A percentile compares a stretch with the other conserved stretches of the same genome.
Conservation (phyloP, 1,140 invertebrate genomes). For the Chymomyza costata region DNA sequence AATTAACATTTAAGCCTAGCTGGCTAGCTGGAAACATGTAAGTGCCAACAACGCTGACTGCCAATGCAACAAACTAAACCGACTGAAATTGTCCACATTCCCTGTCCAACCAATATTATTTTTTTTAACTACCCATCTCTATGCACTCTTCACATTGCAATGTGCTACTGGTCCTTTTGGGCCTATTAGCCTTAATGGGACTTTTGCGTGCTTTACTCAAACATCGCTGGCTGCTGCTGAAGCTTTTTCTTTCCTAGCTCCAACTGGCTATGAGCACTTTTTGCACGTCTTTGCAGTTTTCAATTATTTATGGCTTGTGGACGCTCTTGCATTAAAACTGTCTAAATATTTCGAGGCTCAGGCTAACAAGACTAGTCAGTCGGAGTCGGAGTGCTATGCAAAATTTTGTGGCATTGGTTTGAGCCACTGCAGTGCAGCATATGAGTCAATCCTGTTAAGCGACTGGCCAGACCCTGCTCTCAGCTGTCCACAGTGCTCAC, state of each 20-base stretch:
- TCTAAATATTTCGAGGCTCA: constrained; percentile 51
- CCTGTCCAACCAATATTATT: too few species aligned
- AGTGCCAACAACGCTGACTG: too few species aligned
- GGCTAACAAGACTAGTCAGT: constrained; percentile 22
- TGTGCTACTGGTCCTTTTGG: constrained; percentile 55
- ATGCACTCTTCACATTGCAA: too few species aligned
- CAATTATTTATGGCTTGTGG: constrained; percentile 64
- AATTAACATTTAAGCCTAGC: too few species aligned
- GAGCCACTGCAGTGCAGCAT: constrained; percentile 42
- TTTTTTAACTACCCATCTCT: too few species aligned
- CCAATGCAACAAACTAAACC: too few species aligned
- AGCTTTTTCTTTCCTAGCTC: too few species aligned
- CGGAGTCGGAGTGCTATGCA: constrained; percentile 40
- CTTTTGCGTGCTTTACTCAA: constrained; percentile 57
- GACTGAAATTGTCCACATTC: too few species aligned
- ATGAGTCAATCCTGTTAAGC: constrained; percentile 61
- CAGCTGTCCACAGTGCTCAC: too few species aligned
- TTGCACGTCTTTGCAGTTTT: constrained; percentile 61
- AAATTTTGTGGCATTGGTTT: constrained; percentile 37
- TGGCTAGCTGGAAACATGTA: too few species aligned
- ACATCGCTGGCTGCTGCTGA: constrained; percentile 37
- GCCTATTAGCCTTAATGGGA: constrained; percentile 63
- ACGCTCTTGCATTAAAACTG: constrained; percentile 62
- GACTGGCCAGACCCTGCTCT: too few species aligned
- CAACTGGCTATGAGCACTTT: constrained; percentile 47